Base-by-base conservation (phyloP, 2,113 vertebrate genomes). In the Tor tambroides region DNA sequence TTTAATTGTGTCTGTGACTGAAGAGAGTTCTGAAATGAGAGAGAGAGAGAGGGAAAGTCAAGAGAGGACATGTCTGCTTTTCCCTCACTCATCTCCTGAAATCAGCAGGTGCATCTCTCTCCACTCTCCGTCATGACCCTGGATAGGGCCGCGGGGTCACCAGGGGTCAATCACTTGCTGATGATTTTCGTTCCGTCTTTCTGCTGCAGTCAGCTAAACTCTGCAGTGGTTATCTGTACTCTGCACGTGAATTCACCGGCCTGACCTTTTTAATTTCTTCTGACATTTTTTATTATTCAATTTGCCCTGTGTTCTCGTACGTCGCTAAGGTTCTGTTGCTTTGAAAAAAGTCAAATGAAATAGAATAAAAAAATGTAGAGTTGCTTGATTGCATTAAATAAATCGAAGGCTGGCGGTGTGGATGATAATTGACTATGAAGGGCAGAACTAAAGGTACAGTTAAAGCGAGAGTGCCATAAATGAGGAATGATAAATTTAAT, bases 401-500 rank as follows among this genome's bases (percentile, higher is more conserved):
- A 86, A 87, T 51, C 17, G 71, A 56, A 80, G n/a, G 63, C 65
- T 72, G 88, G 41, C 38, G 11, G 56, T 49, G 51, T 84, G 78
- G 85, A 87, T 85, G 71, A 74, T 86, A 87, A 91, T 90, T 89
- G 88, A 78, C 59, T 82, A 43, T 4, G 56, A 83, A 87, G 87
- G 76, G 86, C 84, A 86, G 83, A 61, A 83, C 41, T 85, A 91
- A 89, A 87, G 82, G 89, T 86, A 83, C 26, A 61, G 63, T 84
- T 86, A 86, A 90, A 82, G 78, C 51, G 78, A 87, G 82, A 71
- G 85, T 88, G 80, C 88, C 35, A 41, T 83, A 86, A 90, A 87
- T 71, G 88, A 86, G 80, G 49, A 88, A 85, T 79, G 86, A 91
- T 91, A 90, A 90, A 88, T 88, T 78, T 90, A 88, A 91, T 90